Evolutionary conservation across 2,797 vertebrate genomes (phyloP).

Genomic region (Pangasius larnaudii): DNA sequence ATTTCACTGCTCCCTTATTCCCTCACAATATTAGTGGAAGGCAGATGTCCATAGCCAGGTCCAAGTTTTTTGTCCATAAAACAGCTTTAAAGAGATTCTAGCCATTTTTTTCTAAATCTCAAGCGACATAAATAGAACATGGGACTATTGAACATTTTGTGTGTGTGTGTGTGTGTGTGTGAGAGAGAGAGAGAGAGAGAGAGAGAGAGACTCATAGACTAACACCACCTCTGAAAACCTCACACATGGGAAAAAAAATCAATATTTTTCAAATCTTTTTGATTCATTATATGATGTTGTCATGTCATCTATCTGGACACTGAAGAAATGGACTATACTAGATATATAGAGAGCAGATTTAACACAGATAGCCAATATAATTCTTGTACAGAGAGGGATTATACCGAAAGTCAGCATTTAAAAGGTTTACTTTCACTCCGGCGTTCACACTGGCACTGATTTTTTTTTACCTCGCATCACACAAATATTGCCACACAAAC

Average conservation of each 20-base stretch:
- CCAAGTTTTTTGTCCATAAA: slow-evolving; percentile 67
- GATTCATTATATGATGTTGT: slow-evolving; percentile 74
- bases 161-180: slow-evolving; percentile 22
- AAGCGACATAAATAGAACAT: slow-evolving; percentile 68
- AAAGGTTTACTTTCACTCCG: not conserved
- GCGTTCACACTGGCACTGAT: not conserved
- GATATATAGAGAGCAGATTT: slow-evolving; percentile 33
- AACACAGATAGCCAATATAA: not conserved
- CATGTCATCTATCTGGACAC: slow-evolving; percentile 68
- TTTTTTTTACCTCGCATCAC: not conserved
- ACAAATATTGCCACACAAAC: not conserved
- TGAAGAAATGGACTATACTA: slow-evolving; percentile 27
- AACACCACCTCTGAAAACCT: slow-evolving; percentile 62
- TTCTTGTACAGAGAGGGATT: not conserved
- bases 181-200: not conserved
- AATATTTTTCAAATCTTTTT: slow-evolving; percentile 74
- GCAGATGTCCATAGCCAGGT: slow-evolving; percentile 75
- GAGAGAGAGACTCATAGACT: slow-evolving; percentile 59
- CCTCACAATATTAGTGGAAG: slow-evolving; percentile 76
- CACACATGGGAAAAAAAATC: slow-evolving; percentile 67
- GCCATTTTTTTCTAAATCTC: slow-evolving; percentile 65
- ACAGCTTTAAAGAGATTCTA: slow-evolving; percentile 61
- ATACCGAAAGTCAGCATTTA: not conserved
- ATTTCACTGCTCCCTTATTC: slow-evolving; percentile 73
- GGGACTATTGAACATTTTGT: slow-evolving; percentile 65